phyloP scores from a whole-genome alignment of 2,888 invertebrate genomes.

The Euplexia lucipara region DNA sequence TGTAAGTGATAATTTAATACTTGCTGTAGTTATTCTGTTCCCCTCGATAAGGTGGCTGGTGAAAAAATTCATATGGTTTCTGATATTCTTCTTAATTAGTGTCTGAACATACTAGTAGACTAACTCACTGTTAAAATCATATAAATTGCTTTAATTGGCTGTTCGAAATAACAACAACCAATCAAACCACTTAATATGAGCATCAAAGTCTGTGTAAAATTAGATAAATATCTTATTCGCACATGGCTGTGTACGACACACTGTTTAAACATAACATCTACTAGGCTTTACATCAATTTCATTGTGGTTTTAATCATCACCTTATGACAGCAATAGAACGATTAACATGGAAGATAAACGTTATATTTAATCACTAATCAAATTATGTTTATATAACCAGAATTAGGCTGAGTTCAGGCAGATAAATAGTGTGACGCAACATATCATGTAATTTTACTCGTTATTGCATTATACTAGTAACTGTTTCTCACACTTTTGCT shows the following conservation, averaged over 20 bases:
- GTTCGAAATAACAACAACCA: too few relatives aligned
- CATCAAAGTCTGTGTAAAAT: background rate
- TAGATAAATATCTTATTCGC: background rate
- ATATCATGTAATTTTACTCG: background rate
- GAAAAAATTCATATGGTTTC: too few relatives aligned
- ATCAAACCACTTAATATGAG: background rate
- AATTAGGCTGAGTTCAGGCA: background rate
- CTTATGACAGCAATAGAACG: slow-evolving; percentile 13
- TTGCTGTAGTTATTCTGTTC: too few relatives aligned
- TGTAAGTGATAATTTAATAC: slow-evolving; percentile 47
- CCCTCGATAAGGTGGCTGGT: too few relatives aligned
- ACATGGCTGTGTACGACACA: background rate
- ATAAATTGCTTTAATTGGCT: too few relatives aligned
- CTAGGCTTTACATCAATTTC: background rate
- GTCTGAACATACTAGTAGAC: too few relatives aligned
- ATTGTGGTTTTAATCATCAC: slow-evolving; percentile 1
- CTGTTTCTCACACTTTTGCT: too few relatives aligned
- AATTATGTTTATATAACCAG: slow-evolving; percentile 12
- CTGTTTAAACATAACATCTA: background rate
- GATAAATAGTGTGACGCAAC: background rate
- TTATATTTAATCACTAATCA: slow-evolving; percentile 19
- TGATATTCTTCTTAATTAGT: too few relatives aligned
- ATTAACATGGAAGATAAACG: slow-evolving; percentile 17
- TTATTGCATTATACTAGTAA: background rate
- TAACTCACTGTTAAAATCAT: too few relatives aligned